These are phyloP conservation scores for Lepidotrigona ventralis DNA, from an alignment of 1,140 invertebrate species.

Conservation along the genomic window DNA sequence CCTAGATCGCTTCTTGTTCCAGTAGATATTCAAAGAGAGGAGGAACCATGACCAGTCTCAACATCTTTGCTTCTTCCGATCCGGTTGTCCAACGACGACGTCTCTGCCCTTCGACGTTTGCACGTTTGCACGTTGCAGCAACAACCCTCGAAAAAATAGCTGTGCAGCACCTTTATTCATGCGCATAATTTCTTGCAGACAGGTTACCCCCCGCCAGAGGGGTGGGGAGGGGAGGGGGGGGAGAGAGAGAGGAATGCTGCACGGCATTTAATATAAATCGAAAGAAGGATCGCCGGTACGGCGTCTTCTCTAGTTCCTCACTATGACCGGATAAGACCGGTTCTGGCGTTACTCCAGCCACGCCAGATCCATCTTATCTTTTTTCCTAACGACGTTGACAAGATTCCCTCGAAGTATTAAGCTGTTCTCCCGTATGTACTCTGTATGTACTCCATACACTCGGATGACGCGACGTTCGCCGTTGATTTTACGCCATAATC, in stretches of 20 bases:
- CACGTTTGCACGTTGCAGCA: slow-evolving; percentile 29
- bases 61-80: slow-evolving; percentile 64
- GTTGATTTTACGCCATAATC: slow-evolving; percentile 37
- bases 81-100: not conserved
- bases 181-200: slow-evolving; percentile 52
- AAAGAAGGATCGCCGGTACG: slow-evolving; percentile 41
- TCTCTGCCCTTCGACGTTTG: slow-evolving; percentile 34
- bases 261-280: slow-evolving; percentile 63
- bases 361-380: slow-evolving; percentile 54
- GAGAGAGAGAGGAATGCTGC: no score
- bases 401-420: slow-evolving; percentile 42
- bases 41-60: slow-evolving; percentile 78
- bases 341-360: slow-evolving; percentile 57
- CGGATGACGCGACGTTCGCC: not conserved
- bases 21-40: slow-evolving; percentile 35
- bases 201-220: slow-evolving; percentile 51
- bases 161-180: slow-evolving; percentile 49
- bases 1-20: slow-evolving; percentile 42
- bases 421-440: not conserved
- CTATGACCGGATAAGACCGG: slow-evolving; percentile 42
- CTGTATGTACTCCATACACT: not conserved
- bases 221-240: no score
- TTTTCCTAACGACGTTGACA: slow-evolving; percentile 50
- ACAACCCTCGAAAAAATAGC: slow-evolving; percentile 14
- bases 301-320: slow-evolving; percentile 9